Percentiles rank a stretch among this genome's conserved stretches.
Conservation (phyloP, 2,888 invertebrate species). For the Volucella inflata region DNA sequence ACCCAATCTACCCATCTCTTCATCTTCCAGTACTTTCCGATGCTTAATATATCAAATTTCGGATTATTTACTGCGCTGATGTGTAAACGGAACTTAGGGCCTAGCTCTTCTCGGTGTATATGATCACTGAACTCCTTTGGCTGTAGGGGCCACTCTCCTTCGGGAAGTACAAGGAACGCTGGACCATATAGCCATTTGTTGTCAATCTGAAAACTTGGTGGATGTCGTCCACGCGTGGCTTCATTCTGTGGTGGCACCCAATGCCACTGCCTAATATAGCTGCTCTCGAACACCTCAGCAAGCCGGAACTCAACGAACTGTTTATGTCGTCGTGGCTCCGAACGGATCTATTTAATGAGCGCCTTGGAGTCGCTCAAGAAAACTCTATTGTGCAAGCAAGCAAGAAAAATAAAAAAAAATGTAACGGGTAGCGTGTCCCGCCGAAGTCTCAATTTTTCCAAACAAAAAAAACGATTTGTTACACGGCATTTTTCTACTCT, state of each 20-base stretch:
- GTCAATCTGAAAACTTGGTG: not conserved
- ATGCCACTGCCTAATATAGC: constrained; percentile 39
- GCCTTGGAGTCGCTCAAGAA: constrained; percentile 76
- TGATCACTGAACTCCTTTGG: not conserved
- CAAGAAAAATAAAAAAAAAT: too few relatives aligned
- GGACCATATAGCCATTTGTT: constrained; percentile 40
- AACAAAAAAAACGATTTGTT: too few relatives aligned
- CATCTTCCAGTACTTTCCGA: constrained; percentile 5
- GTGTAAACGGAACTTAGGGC: not conserved
- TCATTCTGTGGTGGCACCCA: constrained; percentile 56
- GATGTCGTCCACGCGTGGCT: constrained; percentile 45
- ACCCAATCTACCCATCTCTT: constrained; percentile 22
- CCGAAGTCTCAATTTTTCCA: too few relatives aligned
- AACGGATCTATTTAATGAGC: constrained; percentile 74
- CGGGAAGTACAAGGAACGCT: constrained; percentile 37
- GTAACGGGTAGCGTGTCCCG: too few relatives aligned
- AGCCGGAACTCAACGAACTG: constrained; percentile 68
- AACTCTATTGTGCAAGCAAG: constrained; percentile 22
- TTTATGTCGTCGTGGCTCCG: constrained; percentile 68
- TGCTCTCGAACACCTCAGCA: constrained; percentile 58
- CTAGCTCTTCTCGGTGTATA: too few relatives aligned
- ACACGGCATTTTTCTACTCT: too few relatives aligned
- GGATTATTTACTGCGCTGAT: constrained; percentile 1
- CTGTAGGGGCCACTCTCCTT: constrained; percentile 10
- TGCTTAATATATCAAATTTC: constrained; percentile 11